Evolutionary conservation across 2,888 invertebrate species (phyloP), one percentile per base, ranked within the genome.

Genomic region (Euzophera pinguis): DNA sequence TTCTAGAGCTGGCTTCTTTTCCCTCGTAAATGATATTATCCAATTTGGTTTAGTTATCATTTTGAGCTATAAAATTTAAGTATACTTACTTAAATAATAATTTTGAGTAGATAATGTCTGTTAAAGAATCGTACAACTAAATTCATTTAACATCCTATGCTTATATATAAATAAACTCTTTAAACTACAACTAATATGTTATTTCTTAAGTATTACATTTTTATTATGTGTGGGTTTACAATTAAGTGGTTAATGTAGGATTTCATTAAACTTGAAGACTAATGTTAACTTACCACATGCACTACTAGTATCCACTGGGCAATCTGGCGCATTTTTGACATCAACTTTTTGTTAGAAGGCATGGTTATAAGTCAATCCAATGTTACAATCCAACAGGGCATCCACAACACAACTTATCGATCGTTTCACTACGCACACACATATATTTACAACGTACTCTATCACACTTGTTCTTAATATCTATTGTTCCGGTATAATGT

Each of bases 361-460:
- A 89, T 90, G 71, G 72, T 86, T 72, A 73, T 61, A 62, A 60
- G 57, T 67, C 53, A 59, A 58, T 60, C 56, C 68, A 65, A 58
- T 55, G 59, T 54, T 69, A 57, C 54, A 75, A 67, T 73, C 68
- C 68, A 71, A 66, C 57, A 71, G 75, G 78, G 74, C 80, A 82
- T 82, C 78, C 84, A 86, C 82, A 84, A 79, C 78, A 74, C 68
- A 74, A 79, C 80, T 81, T 83, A 89, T 85, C 84, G 84, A 88
- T 81, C 85, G 90, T 81, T 85, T 84, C 87, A 85, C 85, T 80
- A 72, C 87, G 82, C 87, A 86, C 88, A 84, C 86, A 79, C 73
- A 71, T 64, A 75, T 72, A 75, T 71, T 67, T 80, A 83, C 83
- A 77, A 78, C 74, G 69, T 77, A 84, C 84, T 87, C 88, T 88